Evolutionary conservation across 2,888 invertebrate genomes (phyloP), one percentile per base, ranked within the genome.

Genomic region (Holacanthella duospinosa): DNA sequence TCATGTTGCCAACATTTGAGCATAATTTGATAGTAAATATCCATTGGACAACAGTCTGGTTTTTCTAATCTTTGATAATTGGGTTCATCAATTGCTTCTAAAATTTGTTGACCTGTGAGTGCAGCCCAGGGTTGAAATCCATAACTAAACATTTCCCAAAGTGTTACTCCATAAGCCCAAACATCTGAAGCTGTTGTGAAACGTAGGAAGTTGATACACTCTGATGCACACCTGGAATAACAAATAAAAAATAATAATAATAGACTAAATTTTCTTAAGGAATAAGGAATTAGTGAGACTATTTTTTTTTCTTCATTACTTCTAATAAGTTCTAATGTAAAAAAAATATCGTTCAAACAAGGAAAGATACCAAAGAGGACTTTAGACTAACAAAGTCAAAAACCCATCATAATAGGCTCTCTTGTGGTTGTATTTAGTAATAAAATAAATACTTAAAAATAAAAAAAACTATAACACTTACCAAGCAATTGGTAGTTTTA

Each of bases 81-180:
- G 29, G 94, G 95, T 65, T 89, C 86, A 78, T 97, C 96, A 64
- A 97, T 94, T 3, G 94, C 90, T 77, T 93, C 93, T 3, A 97
- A 79, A 71, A 97, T 97, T 78, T 95, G 93, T 70, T 92, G 88
- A 0, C 93, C 93, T 0, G 92, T 93, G 60, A 93, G 82, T 0
- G 93, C 94, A 0, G 91, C 90, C 97, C 97, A 99, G 0, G 99
- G 99, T 77, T 96, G 95, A 76, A 93, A 93, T 1, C 97, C 97
- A 75, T 96, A 97, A 0, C 93, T 93, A 77, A 97, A 99, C 92
- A 97, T 93, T 78, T 99, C 99, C 97, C 97, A 99, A 0, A 99
- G 80, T n/a, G 95, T 93, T 0, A 96, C 93, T 2, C 92, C 97
- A 77, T 88, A 99, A 0, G 97, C 93, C 97, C 97, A 99, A 0